Percentiles rank a stretch among this genome's conserved stretches.
phyloP scores from a whole-genome alignment of 2,113 vertebrate species.

The Oncorhynchus gorbuscha region DNA sequence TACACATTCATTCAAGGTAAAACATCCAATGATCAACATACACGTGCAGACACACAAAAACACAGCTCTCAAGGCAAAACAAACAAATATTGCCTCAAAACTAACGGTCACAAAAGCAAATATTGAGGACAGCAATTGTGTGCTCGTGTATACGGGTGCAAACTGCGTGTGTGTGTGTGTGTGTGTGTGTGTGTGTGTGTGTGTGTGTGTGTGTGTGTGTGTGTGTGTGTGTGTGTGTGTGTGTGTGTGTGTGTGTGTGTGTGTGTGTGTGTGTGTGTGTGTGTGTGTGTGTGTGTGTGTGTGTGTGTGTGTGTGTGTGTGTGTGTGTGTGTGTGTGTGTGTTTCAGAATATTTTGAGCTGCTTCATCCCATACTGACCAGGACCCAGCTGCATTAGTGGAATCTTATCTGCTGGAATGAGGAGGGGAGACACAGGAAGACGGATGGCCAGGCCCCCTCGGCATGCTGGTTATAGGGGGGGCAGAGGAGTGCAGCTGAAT shows the following conservation, averaged over 20 bases:
- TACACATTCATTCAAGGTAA: no score
- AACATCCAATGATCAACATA: no score
- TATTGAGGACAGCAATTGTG: no score
- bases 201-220: not conserved
- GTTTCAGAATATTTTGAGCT: not conserved
- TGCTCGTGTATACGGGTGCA: no score
- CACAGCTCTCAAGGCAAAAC: no score
- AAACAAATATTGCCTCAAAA: no score
- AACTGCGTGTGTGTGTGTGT: not conserved
- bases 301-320: not conserved
- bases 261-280: not conserved
- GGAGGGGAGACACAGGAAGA: slow-evolving; percentile 39
- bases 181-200: not conserved
- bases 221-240: not conserved
- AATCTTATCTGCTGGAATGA: slow-evolving; percentile 42
- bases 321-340: not conserved
- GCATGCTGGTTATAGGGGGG: slow-evolving; percentile 15
- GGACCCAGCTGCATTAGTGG: not conserved
- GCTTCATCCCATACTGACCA: no score
- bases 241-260: not conserved
- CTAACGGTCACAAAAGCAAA: no score
- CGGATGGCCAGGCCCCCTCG: slow-evolving; percentile 29
- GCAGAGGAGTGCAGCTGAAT: slow-evolving; percentile 20
- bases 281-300: not conserved
- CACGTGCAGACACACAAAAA: no score